phyloP scores from a whole-genome alignment of 2,888 invertebrate genomes.

The Orthonychiurus folsomi region DNA sequence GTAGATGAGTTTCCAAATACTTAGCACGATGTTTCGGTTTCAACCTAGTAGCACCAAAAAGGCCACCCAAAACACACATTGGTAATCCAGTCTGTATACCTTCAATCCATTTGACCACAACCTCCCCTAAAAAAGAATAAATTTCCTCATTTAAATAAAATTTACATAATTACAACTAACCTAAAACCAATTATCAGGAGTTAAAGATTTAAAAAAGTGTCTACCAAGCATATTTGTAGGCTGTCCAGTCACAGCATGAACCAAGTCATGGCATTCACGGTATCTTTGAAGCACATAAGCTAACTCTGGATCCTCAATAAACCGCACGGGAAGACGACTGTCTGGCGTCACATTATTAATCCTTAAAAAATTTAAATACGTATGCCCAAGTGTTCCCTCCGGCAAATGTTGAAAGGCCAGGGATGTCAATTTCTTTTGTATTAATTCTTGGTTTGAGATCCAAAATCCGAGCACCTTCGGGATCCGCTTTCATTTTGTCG shows the following conservation, averaged over 20 bases:
- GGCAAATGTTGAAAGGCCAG: slow-evolving; percentile 62
- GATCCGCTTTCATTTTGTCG: slow-evolving; percentile 62
- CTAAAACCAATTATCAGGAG: slow-evolving; percentile 5
- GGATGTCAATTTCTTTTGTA: slow-evolving; percentile 66
- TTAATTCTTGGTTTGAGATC: slow-evolving; percentile 77
- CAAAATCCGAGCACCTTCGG: slow-evolving; percentile 67
- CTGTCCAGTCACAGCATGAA: slow-evolving; percentile 85
- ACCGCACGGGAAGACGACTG: slow-evolving; percentile 77
- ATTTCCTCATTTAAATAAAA: slow-evolving; percentile 12
- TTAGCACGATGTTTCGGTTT: slow-evolving; percentile 72
- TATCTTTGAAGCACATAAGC: slow-evolving; percentile 97
- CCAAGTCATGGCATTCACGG: slow-evolving; percentile 90
- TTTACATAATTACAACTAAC: too few relatives aligned
- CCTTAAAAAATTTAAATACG: slow-evolving; percentile 73
- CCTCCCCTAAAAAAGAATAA: slow-evolving; percentile 54
- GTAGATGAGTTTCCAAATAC: slow-evolving; percentile 67
- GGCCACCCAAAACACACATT: slow-evolving; percentile 87
- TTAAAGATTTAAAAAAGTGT: background rate
- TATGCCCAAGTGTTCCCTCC: slow-evolving; percentile 71
- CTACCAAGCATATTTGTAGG: slow-evolving; percentile 84
- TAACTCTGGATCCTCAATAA: slow-evolving; percentile 76
- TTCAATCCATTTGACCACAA: slow-evolving; percentile 96
- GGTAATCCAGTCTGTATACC: slow-evolving; percentile 89
- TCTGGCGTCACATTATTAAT: slow-evolving; percentile 87
- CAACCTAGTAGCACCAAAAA: slow-evolving; percentile 82